These are phyloP conservation scores for Chaetorhynchus papuensis DNA, from an alignment of 2,113 vertebrate species.

Conservation along the genomic window DNA sequence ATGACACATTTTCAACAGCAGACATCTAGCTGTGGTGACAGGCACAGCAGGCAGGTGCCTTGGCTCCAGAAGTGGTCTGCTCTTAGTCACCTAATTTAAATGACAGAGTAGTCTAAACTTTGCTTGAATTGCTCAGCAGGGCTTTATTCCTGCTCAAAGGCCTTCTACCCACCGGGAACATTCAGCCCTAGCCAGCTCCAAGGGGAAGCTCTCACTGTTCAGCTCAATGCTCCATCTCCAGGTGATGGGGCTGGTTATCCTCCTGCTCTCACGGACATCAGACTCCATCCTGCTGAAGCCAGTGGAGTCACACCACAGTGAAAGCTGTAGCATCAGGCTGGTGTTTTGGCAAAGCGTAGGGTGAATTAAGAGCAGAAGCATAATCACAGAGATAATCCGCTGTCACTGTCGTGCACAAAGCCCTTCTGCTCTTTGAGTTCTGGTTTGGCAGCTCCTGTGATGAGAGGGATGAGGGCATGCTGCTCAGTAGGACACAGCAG, in stretches of 20 bases:
- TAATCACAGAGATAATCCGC: not conserved
- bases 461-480: not conserved
- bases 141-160: not conserved
- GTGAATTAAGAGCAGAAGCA: not conserved
- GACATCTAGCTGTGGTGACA: not conserved
- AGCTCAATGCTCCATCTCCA: not conserved
- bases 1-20: not conserved
- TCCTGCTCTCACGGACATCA: not conserved
- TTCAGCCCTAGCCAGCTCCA: not conserved
- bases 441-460: not conserved
- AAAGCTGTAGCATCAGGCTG: not conserved
- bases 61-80: not conserved
- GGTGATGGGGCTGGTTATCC: not conserved
- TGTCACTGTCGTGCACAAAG: not conserved
- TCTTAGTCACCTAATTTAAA: not conserved
- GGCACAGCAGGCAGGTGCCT: not conserved
- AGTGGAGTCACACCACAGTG: rapidly evolving
- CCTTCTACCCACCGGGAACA: not conserved
- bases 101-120: not conserved
- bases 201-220: not conserved
- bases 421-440: not conserved
- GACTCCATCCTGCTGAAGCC: not conserved
- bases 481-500: not conserved
- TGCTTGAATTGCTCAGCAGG: not conserved
- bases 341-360: rapidly evolving